Evolutionary conservation across 2,113 vertebrate genomes (phyloP).

Genomic region (Megaptera novaeangliae): DNA sequence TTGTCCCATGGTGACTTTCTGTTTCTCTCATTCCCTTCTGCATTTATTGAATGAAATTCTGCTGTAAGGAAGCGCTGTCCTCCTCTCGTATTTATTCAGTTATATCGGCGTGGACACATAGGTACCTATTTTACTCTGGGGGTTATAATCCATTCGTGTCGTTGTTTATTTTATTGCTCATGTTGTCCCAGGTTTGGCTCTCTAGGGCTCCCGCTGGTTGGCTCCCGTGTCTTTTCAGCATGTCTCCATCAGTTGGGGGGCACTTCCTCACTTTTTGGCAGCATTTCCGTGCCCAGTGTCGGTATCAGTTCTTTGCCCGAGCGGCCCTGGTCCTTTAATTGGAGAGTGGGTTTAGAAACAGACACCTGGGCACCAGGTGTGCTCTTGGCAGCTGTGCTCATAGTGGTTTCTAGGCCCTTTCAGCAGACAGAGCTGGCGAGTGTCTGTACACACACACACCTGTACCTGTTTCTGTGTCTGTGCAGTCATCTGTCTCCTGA

Average conservation of each 20-base stretch:
- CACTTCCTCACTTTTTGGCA: neutral
- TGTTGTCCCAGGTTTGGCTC: neutral
- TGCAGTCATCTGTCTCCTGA: neutral
- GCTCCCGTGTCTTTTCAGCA: neutral
- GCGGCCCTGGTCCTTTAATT: neutral
- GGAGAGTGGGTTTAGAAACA: neutral
- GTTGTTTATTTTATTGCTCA: neutral
- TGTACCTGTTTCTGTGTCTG: neutral
- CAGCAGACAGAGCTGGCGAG: neutral
- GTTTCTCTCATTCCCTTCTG: neutral
- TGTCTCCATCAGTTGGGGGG: neutral
- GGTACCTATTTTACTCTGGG: neutral
- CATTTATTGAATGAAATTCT: neutral
- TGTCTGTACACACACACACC: neutral
- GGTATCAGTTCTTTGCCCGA: neutral
- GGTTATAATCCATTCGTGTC: neutral
- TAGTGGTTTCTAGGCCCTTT: too few relatives aligned
- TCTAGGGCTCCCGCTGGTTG: neutral
- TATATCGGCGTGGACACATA: neutral
- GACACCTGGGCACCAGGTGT: neutral
- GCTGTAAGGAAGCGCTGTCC: neutral
- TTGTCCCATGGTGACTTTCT: neutral
- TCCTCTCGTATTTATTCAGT: neutral
- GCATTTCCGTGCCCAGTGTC: neutral
- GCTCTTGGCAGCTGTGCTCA: neutral